Conservation (phyloP, 2,797 vertebrate species). For the Amazona ochrocephala region DNA sequence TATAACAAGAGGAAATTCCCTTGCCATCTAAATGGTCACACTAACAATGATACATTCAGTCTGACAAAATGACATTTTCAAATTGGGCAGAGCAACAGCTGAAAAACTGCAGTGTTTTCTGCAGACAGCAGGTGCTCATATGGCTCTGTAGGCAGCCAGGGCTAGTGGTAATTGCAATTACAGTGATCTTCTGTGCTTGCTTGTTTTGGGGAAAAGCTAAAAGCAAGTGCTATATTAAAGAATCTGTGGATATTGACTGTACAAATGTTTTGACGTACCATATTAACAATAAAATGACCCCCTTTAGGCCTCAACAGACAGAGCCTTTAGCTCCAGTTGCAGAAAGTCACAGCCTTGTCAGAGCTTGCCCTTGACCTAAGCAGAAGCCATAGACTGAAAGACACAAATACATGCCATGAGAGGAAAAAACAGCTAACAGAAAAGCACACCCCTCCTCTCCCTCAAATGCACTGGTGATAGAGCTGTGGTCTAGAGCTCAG, state of each 20-base stretch:
- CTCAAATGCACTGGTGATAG: neutral
- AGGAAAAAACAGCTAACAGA: neutral
- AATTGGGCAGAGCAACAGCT: neutral
- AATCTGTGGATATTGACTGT: neutral
- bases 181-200: neutral
- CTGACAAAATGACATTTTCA: neutral
- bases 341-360: neutral
- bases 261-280: neutral
- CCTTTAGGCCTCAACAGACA: neutral
- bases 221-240: neutral
- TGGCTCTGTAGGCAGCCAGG: accelerated
- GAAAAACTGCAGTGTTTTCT: neutral
- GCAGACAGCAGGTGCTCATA: neutral
- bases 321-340: neutral
- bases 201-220: neutral
- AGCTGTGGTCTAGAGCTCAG: neutral
- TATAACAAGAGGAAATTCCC: neutral
- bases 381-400: neutral
- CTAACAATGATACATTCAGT: neutral
- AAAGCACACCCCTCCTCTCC: accelerated
- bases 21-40: neutral
- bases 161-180: neutral
- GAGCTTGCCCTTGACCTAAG: neutral
- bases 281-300: neutral
- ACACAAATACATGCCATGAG: neutral